These are phyloP conservation scores for Trematocara macrostoma DNA, from an alignment of 2,113 vertebrate species.

Conservation along the genomic window DNA sequence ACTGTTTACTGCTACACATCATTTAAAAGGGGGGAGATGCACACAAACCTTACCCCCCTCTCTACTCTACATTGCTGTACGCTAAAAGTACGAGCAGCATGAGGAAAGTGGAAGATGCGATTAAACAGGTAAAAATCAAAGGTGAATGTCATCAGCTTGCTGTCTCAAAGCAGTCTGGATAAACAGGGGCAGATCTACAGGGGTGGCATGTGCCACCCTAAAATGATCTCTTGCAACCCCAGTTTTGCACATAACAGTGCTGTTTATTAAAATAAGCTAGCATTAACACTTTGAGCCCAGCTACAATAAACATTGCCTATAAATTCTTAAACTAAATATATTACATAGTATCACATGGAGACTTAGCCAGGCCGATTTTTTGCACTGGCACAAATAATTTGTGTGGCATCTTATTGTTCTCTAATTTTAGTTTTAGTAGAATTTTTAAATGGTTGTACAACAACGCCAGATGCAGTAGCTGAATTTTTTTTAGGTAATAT, in stretches of 20 bases:
- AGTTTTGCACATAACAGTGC: background rate
- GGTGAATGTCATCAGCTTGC: background rate
- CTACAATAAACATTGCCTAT: background rate
- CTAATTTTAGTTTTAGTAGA: rapidly evolving
- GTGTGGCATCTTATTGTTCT: background rate
- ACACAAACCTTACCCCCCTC: background rate
- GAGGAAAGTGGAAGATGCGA: background rate
- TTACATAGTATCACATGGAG: background rate
- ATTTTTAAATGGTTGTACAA: background rate
- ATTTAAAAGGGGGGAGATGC: background rate
- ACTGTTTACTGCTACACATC: background rate
- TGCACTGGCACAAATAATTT: background rate
- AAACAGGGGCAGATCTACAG: background rate
- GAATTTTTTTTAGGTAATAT: background rate
- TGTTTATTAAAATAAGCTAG: background rate
- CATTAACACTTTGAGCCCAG: background rate
- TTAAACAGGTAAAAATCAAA: background rate
- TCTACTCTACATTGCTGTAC: background rate
- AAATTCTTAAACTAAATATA: background rate
- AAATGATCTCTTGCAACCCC: background rate
- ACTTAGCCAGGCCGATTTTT: background rate
- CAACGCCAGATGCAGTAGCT: rapidly evolving
- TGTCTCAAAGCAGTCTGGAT: background rate
- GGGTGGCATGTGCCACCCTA: background rate
- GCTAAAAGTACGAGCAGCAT: background rate